Evolutionary conservation across 2,797 vertebrate species (phyloP), one percentile per base, ranked within the genome.

Genomic region (Cossypha caffra): DNA sequence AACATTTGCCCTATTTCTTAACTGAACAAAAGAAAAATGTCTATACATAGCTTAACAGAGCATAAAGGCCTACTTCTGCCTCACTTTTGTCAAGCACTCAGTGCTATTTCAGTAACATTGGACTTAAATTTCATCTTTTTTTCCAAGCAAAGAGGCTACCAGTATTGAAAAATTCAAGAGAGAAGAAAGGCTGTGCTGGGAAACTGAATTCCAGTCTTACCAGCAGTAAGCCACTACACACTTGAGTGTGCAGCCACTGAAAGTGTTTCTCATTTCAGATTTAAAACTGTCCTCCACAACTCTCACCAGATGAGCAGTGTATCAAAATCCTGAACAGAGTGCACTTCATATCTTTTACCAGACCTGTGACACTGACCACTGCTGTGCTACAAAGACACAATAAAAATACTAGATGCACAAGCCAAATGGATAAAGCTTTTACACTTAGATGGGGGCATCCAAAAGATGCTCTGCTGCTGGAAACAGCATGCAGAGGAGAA

Each of bases 31-130:
- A 35, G 51, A 79, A 83, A 63, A 66, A n/a, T 5, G 9, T 37
- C 59, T 75, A 45, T 45, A 63, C 18, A 42, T n/a, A 55, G 31
- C 38, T 90, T 68, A 37, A 85, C 10, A 26, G 10, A 67, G 28
- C 43, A 57, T 82, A 59, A 73, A 86, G 37, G 37, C n/a, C 33
- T 90, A 23, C 45, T 79, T 86, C 79, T 90, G 50, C 38, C 80
- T 86, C 47, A 63, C 71, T 86, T 81, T 21, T 63, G 29, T 48
- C 19, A 69, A 86, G 23, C 20, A 59, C 19, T 51, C 52, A 7
- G 7, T 31, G 21, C 19, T 82, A 55, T 76, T 84, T 76, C 38
- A 64, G 2, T 42, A 81, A 61, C 8, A 33, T 6, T 18, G 55
- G 37, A 64, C 57, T 42, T 61, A 48, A 57, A 52, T 68, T 54